phyloP scores from a whole-genome alignment of 2,797 vertebrate species.

The Enteromius unitaeniatus region DNA sequence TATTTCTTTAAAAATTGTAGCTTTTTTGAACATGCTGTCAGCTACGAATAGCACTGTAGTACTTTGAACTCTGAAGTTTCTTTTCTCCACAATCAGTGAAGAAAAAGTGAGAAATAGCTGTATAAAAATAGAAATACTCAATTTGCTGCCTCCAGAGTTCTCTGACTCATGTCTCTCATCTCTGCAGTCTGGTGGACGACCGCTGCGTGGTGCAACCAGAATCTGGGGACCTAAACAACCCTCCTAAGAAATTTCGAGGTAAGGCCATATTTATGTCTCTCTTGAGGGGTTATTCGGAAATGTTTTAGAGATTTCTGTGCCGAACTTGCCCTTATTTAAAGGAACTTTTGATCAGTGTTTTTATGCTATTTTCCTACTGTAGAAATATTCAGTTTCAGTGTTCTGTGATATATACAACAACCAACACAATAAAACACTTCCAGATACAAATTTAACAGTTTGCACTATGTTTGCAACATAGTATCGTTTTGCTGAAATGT shows the following conservation, averaged over 20 bases:
- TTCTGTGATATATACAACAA: not conserved
- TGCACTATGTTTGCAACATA: not conserved
- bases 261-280: constrained; percentile 63
- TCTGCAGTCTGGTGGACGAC: constrained; percentile 93
- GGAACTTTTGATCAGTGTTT: not conserved
- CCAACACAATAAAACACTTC: not conserved
- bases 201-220: constrained; percentile 98
- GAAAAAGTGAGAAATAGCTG: not conserved
- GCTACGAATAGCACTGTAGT: not conserved
- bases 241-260: constrained; percentile 99
- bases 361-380: not conserved
- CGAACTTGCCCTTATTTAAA: not conserved
- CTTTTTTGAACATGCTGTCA: not conserved
- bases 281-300: not conserved
- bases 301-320: not conserved
- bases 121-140: not conserved
- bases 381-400: not conserved
- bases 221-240: constrained; percentile 95
- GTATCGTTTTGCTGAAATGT: not conserved
- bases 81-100: not conserved
- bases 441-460: not conserved
- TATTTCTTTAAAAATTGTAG: not conserved
- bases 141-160: not conserved
- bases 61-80: not conserved
- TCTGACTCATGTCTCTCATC: constrained; percentile 51